Conservation (phyloP, 2,797 vertebrate genomes). For the Alauda arvensis region DNA sequence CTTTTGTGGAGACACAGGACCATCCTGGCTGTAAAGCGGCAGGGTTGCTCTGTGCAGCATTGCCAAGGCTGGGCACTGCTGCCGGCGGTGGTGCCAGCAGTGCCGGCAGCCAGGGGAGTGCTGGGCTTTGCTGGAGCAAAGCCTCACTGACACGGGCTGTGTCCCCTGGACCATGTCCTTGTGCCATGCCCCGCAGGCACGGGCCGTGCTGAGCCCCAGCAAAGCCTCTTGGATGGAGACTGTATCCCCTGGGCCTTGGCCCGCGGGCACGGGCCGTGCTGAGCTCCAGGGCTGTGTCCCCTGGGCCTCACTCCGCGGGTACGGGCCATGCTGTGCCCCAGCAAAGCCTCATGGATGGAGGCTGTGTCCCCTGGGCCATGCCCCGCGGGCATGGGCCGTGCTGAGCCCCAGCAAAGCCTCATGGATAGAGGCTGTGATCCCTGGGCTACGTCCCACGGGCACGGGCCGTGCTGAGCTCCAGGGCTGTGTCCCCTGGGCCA, state of each 20-base stretch:
- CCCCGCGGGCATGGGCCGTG: too few species aligned
- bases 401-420: neutral
- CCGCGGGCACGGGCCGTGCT: neutral
- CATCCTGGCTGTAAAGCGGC: fast-evolving
- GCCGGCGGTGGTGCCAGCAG: neutral
- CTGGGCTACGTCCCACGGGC: too few species aligned
- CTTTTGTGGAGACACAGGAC: neutral
- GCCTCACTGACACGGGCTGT: neutral
- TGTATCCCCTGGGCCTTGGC: fast-evolving
- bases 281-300: neutral
- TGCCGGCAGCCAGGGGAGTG: fast-evolving
- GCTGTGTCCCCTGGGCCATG: too few species aligned
- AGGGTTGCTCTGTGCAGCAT: fast-evolving
- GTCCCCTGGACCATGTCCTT: fast-evolving
- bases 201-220: neutral
- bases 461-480: neutral
- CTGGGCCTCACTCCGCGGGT: too few species aligned
- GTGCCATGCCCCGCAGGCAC: neutral
- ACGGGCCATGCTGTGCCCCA: too few species aligned
- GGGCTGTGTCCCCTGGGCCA: neutral
- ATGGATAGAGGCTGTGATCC: fast-evolving
- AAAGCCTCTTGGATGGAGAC: neutral
- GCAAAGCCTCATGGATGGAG: too few species aligned
- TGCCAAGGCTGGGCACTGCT: neutral
- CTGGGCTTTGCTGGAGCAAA: neutral